Conservation (phyloP, 2,113 vertebrate species). For the Microtus pennsylvanicus region DNA sequence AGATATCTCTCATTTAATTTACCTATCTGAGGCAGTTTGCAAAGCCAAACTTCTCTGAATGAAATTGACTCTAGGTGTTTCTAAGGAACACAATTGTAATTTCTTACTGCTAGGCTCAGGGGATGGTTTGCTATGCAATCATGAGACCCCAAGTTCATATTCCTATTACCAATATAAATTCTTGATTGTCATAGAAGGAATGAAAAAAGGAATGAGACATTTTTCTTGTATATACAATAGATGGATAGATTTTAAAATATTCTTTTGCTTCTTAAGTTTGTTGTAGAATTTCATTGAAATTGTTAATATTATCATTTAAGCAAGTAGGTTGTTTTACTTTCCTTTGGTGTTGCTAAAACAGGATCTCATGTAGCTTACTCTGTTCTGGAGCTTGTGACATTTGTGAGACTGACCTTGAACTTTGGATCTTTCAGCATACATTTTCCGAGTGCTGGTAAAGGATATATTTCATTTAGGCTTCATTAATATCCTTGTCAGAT, state of each 20-base stretch:
- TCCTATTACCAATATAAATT: too few relatives aligned
- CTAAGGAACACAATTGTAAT: neutral
- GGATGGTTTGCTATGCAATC: neutral
- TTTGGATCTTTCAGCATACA: neutral
- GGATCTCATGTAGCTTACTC: neutral
- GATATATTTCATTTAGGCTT: neutral
- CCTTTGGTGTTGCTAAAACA: neutral
- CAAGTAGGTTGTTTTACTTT: neutral
- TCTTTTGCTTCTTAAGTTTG: neutral
- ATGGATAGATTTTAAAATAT: neutral
- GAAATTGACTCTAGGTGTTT: neutral
- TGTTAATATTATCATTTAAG: slow-evolving; percentile 18
- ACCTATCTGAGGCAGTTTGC: neutral
- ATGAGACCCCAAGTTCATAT: neutral
- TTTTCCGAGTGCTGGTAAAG: neutral
- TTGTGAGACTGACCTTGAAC: neutral
- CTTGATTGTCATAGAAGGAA: neutral
- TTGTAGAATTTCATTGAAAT: neutral
- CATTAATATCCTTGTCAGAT: neutral
- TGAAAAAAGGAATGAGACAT: neutral
- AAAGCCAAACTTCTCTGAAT: neutral
- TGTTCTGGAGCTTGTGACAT: neutral
- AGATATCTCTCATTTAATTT: neutral
- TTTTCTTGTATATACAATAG: neutral
- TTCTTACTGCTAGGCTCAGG: neutral